Evolutionary conservation across 2,797 vertebrate genomes (phyloP), one percentile per base, ranked within the genome.

Genomic region (Catamblyrhynchus diadema): DNA sequence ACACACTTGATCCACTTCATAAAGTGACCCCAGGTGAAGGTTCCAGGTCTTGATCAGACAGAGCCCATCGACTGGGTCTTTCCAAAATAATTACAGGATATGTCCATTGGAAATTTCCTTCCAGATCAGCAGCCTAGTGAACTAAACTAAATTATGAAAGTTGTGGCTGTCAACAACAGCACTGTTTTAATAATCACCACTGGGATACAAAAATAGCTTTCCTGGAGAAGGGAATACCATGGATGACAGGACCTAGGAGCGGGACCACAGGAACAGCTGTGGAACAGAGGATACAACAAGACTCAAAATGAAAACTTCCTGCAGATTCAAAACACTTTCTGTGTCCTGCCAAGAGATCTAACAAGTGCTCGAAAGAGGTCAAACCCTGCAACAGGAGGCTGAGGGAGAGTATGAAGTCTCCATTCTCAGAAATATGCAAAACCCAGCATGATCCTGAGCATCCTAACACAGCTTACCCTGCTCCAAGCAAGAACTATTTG

Each of bases 41-140:
- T 45, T 71, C n/a, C 66, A 81, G 47, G 27, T 42, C 32, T 59
- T 30, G 16, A 20, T 32, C 56, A 44, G 47, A 32, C 45, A 60
- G 25, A 35, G 7, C 22, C 37, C 11, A 51, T 11, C 0, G 0
- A 14, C 11, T 70, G 66, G 7, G 22, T 53, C 19, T n/a, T 61
- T 27, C 47, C 39, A 61, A 61, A 62, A n/a, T 37, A 61, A n/a
- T 37, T 37, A n/a, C n/a, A 62, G 66, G 47, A 37, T n/a, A 27
- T 71, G 14, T 35, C n/a, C 14, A n/a, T 6, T 51, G n/a, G 27
- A 27, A 53, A 53, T 82, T 62, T 45, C 23, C 57, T 39, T 82
- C 66, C 39, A 45, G 28, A n/a, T 53, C 56, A 53, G 56, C 0
- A 1, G 39, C 47, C 56, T 28, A 23, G 39, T 45, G 66, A 71